Base-by-base conservation (phyloP, 1,140 invertebrate species). In the Bactericera cockerelli region DNA sequence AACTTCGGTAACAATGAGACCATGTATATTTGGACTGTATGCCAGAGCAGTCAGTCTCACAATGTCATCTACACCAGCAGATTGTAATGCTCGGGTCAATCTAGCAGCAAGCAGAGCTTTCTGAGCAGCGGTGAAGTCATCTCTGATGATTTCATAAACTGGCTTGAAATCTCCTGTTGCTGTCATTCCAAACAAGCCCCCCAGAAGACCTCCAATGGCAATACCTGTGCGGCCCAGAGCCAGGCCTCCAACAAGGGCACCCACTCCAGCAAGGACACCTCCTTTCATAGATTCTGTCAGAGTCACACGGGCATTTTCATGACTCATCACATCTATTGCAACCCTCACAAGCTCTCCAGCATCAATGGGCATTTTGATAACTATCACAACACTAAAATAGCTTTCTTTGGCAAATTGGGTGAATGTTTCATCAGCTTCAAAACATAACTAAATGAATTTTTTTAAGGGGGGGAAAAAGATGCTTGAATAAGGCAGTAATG, bases 121-220 rank as follows among this genome's bases (percentile, higher is more conserved):
- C 22, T 49, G 42, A 8, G n/a, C 42, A 16, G 42, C n/a, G 19
- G 42, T 49, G n/a, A 49, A 49, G 22, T 49, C 42, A 49, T 49
- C 42, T 49, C 42, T 16, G 19, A 49, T 49, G 6, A 49, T 49
- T 49, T 49, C 42, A 49, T 49, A 49, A 19, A 49, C n/a, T 49
- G 42, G 22, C 19, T 49, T 49, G 22, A 19, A 49, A 19, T 49
- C 42, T 10, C 42, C 42, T 19, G 42, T 22, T 19, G n/a, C 22
- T 16, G 42, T 22, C 42, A 49, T 49, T 8, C 42, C 42, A 19
- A 49, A 49, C 22, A 49, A 22, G 3, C 42, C 42, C 6, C 42
- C 42, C n/a, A 49, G n/a, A 4, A 49, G 42, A 10, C 42, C 42
- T 6, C 42, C 42, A 16, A 49, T 16, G 8, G 42, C 42, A 10